Conservation (phyloP, 1,140 invertebrate species). For the Drosophila melanogaster region Release_6_plus_ISO1_MT NT_033779.5:17558501-17559000, state of each 20-base stretch:
- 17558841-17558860: neutral
- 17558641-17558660: conserved; percentile 44
- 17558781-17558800: neutral
- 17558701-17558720: conserved; percentile 73
- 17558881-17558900: neutral
- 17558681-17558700: conserved; percentile 77
- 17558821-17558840: neutral
- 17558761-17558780: conserved; percentile 3
- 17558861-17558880: neutral
- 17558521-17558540: conserved; percentile 35
- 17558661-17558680: conserved; percentile 45
- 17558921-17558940: neutral
- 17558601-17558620: conserved; percentile 68
- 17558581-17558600: conserved; percentile 71
- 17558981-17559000: too few species aligned
- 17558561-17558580: conserved; percentile 25
- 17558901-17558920: neutral
- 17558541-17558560: conserved; percentile 31
- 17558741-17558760: conserved; percentile 10
- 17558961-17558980: too few species aligned
- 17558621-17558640: conserved; percentile 41
- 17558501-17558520: conserved; percentile 72
- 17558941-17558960: neutral
- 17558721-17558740: conserved; percentile 52
- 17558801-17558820: neutral